Evolutionary conservation across 2,113 vertebrate species (phyloP).

Genomic region (Oncorhynchus masou): DNA sequence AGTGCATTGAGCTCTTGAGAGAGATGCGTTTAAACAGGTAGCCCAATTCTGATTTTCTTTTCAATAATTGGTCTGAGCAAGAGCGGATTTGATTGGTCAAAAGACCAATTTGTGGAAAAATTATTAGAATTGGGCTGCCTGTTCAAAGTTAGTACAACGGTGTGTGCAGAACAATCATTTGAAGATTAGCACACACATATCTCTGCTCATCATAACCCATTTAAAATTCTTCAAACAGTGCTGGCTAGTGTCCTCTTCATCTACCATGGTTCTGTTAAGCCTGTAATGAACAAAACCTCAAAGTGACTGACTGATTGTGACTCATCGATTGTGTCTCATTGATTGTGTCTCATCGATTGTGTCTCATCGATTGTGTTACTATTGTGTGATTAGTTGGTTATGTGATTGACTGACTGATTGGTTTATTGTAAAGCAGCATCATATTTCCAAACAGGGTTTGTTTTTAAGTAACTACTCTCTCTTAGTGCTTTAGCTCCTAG

Average conservation of each 20-base stretch:
- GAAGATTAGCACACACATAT: constrained; percentile 51
- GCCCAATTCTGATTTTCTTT: too few species aligned
- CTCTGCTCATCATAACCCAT: constrained; percentile 1
- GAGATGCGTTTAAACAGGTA: too few species aligned
- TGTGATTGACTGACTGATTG: constrained; percentile 14
- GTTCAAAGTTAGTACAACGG: constrained; percentile 7
- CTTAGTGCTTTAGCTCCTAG: constrained; percentile 43
- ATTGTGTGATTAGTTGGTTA: constrained; percentile 13
- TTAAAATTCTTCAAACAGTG: constrained; percentile 19
- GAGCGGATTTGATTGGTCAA: too few species aligned
- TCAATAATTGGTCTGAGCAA: too few species aligned
- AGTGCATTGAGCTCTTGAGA: constrained; percentile 39
- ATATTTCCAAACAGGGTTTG: constrained; percentile 23
- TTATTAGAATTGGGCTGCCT: too few species aligned
- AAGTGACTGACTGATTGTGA: constrained; percentile 22
- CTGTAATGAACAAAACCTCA: not conserved
- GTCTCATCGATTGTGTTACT: not conserved
- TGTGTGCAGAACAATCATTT: constrained; percentile 62
- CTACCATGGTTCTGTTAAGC: too few species aligned
- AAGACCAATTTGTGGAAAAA: too few species aligned
- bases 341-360: not conserved
- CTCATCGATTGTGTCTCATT: not conserved
- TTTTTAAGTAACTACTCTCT: not conserved
- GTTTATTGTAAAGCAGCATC: constrained; percentile 54
- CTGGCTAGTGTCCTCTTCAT: constrained; percentile 4